Conservation (phyloP, 2,888 invertebrate species). For the Stomorhina lunata region DNA sequence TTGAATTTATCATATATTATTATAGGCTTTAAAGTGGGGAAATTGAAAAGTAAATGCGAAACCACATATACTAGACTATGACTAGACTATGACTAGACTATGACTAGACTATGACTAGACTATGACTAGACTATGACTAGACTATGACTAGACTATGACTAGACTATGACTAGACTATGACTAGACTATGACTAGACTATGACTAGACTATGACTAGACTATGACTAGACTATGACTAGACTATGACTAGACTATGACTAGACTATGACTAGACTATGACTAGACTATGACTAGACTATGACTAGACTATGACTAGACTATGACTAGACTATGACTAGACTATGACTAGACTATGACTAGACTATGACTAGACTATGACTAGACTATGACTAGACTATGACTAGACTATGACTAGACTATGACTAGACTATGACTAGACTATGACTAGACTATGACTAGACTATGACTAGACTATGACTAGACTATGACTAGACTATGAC, state of each 20-base stretch:
- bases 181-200: neutral
- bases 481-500: neutral
- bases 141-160: neutral
- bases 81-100: neutral
- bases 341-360: neutral
- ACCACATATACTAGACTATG: neutral
- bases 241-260: neutral
- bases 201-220: neutral
- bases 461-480: neutral
- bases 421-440: neutral
- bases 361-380: neutral
- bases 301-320: neutral
- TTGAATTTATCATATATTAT: slow-evolving; percentile 40
- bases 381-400: neutral
- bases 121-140: neutral
- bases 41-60: slow-evolving; percentile 11
- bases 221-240: neutral
- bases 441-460: neutral
- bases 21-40: neutral
- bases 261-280: neutral
- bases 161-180: neutral
- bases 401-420: neutral
- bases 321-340: neutral
- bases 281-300: neutral
- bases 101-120: neutral